These are phyloP conservation scores for Vireo altiloquus DNA, from an alignment of 2,113 vertebrate genomes.

Conservation along the genomic window DNA sequence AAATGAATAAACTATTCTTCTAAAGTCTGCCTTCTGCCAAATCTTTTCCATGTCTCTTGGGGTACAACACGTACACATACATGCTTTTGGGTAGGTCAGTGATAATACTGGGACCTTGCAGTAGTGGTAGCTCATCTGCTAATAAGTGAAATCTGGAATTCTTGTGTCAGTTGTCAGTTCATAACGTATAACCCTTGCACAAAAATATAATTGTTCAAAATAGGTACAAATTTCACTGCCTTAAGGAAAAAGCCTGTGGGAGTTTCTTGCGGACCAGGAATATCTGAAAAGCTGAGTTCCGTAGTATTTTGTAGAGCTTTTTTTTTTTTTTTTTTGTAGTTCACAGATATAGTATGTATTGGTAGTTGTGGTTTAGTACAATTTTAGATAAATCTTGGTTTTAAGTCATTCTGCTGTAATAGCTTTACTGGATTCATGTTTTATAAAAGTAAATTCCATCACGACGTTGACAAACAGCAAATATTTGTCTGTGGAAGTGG, in stretches of 20 bases:
- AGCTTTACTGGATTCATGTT: not conserved
- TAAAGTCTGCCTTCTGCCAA: not conserved
- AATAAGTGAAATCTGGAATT: not conserved
- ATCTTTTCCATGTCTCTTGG: not conserved
- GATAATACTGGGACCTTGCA: not conserved
- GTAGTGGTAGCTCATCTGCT: not conserved
- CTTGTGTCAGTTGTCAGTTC: not conserved
- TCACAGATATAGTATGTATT: not conserved
- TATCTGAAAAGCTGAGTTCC: not conserved
- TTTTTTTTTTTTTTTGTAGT: not conserved
- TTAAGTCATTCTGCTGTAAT: not conserved
- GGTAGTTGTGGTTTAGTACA: not conserved
- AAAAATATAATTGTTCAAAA: not conserved
- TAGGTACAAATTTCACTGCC: not conserved
- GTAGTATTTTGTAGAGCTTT: not conserved
- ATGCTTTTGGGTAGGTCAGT: not conserved
- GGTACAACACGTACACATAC: rapidly evolving
- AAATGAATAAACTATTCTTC: not conserved
- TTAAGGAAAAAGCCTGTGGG: not conserved
- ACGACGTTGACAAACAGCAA: not conserved
- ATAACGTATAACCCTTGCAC: not conserved
- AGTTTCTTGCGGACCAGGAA: not conserved
- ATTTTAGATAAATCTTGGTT: not conserved
- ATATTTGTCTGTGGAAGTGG: not conserved
- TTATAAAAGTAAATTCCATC: not conserved